phyloP scores from a whole-genome alignment of 1,140 invertebrate genomes.

The Ceratina japonica region DNA sequence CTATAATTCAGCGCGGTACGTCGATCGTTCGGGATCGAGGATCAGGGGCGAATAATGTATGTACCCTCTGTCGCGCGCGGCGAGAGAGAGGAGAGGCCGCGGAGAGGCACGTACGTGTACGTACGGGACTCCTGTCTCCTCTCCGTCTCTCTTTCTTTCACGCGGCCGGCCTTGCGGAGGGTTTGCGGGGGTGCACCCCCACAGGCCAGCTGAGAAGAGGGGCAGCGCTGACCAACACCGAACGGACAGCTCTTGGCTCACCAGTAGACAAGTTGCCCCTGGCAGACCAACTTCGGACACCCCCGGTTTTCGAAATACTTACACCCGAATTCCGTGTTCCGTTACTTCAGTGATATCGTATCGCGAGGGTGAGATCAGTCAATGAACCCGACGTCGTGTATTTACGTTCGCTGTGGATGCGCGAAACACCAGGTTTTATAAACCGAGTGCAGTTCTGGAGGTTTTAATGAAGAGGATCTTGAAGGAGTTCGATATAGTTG shows the following conservation, averaged over 20 bases:
- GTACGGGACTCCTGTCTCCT: slow-evolving; percentile 37
- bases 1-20: slow-evolving; percentile 72
- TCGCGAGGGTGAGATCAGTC: no score
- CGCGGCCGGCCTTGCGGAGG: slow-evolving; percentile 25
- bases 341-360: background rate
- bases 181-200: slow-evolving; percentile 61
- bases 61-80: slow-evolving; percentile 69
- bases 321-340: background rate
- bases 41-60: slow-evolving; percentile 76
- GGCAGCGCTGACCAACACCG: slow-evolving; percentile 73
- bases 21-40: slow-evolving; percentile 61
- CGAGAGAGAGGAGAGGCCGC: slow-evolving; percentile 50
- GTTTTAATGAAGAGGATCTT: background rate
- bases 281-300: slow-evolving; percentile 65
- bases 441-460: background rate
- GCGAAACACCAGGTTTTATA: background rate
- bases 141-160: background rate
- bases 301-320: background rate
- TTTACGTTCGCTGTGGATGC: background rate
- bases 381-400: background rate
- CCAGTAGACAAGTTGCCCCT: slow-evolving; percentile 75
- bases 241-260: slow-evolving; percentile 69
- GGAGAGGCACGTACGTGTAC: slow-evolving; percentile 46
- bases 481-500: background rate
- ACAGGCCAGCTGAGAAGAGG: slow-evolving; percentile 69